Base-by-base conservation (phyloP, 1,140 invertebrate genomes). In the Coboldia fuscipes region DNA sequence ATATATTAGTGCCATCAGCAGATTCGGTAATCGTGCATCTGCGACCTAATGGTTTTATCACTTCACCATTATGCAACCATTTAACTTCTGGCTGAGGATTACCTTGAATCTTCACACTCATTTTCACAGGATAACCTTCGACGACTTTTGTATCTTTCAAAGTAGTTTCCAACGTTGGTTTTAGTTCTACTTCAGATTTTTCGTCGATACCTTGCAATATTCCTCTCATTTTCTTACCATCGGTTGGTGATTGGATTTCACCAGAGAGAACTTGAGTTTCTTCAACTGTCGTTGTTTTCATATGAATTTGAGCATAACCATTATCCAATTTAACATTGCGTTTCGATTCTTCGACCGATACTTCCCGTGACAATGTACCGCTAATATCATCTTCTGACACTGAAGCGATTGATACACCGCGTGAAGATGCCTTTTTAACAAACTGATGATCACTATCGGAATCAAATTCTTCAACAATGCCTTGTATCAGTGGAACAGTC, bases 61-160 rank as follows among this genome's bases (percentile, higher is more conserved):
- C 69, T 47, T 82, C 66, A 0, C 80, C 83, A 40, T 86, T 75
- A 47, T 89, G 82, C 20, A 70, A 75, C 76, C 86, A 94, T 22
- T 74, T 74, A 26, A 97, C 75, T 32, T 76, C 72, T 9, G 92
- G 92, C 51, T 88, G 83, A 7, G 93, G 93, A 54, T 78, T 96
- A 35, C 92, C 93, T 50, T 82, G 45, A 2, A 67, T 64, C 43
- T 76, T 75, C 21, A 80, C 69, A 46, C 75, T 71, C 34, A 80
- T 48, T 43, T 73, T 78, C 1, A 65, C 70, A 0, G 75, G 75
- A 46, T 75, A 79, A 2, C 75, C 74, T 59, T 80, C 74, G 7
- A 80, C 72, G 10, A 76, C 72, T 12, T 62, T 70, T 12, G 65
- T 48, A 27, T 4, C 24, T 27, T 4, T 27, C 24, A 27, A 27